These are phyloP conservation scores for Pontoporia blainvillei DNA, from an alignment of 2,113 vertebrate species.

Conservation along the genomic window DNA sequence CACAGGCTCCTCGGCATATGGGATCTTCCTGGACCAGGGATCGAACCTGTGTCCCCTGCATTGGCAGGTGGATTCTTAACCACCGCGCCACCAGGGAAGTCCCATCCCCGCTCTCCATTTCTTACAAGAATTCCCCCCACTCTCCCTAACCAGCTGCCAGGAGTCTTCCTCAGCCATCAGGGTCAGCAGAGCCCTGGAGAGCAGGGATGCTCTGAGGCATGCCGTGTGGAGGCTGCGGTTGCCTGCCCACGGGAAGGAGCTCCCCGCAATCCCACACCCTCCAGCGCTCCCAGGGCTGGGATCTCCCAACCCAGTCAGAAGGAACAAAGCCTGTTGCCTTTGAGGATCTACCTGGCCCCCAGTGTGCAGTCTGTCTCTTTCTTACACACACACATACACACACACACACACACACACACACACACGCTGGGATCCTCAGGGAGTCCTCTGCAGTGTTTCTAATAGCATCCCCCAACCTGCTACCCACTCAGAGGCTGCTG, in stretches of 20 bases:
- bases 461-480: background rate
- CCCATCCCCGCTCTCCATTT: background rate
- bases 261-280: background rate
- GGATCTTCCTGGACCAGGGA: too few relatives aligned
- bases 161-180: background rate
- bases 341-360: background rate
- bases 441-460: background rate
- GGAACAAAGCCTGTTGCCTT: background rate
- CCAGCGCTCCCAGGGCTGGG: background rate
- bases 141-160: background rate
- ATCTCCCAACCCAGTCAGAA: background rate
- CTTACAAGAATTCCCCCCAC: background rate
- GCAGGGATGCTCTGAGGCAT: background rate
- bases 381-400: background rate
- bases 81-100: too few relatives aligned
- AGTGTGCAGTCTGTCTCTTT: background rate
- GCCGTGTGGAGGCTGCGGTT: background rate
- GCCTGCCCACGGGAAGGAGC: background rate
- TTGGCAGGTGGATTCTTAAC: too few relatives aligned
- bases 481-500: background rate
- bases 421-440: background rate
- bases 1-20: accelerated
- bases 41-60: too few relatives aligned
- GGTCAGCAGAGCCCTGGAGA: background rate
- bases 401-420: background rate